Evolutionary conservation across 2,888 invertebrate species (phyloP).

Genomic region (Micropterix aruncella): DNA sequence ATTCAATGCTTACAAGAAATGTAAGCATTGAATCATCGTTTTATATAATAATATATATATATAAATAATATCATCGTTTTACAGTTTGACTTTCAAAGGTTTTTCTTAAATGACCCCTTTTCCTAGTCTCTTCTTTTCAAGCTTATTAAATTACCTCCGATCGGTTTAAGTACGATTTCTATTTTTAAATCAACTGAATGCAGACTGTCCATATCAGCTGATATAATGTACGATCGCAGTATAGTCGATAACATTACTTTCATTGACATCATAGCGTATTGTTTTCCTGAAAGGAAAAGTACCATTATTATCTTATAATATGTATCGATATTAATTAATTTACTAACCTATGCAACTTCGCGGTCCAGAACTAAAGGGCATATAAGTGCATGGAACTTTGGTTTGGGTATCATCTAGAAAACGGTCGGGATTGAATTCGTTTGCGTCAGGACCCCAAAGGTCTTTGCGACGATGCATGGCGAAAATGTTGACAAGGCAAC

Average conservation of each 20-base stretch:
- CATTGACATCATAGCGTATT: background rate
- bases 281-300: background rate
- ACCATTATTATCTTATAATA: too few relatives aligned
- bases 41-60: too few relatives aligned
- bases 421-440: constrained; percentile 31
- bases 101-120: too few relatives aligned
- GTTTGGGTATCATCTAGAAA: constrained; percentile 23
- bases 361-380: constrained; percentile 18
- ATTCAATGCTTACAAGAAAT: too few relatives aligned
- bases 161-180: too few relatives aligned
- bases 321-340: background rate
- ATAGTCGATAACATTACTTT: background rate
- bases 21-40: too few relatives aligned
- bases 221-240: background rate
- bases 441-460: constrained; percentile 29
- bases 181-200: too few relatives aligned
- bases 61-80: too few relatives aligned
- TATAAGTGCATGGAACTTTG: constrained; percentile 16
- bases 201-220: background rate
- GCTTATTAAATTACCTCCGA: too few relatives aligned
- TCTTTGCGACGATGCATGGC: constrained; percentile 21
- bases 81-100: too few relatives aligned
- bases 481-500: constrained; percentile 16
- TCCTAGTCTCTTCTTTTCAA: too few relatives aligned
- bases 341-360: constrained; percentile 19